Evolutionary conservation across 2,797 vertebrate species (phyloP).

Genomic region (Potorous gilbertii): DNA sequence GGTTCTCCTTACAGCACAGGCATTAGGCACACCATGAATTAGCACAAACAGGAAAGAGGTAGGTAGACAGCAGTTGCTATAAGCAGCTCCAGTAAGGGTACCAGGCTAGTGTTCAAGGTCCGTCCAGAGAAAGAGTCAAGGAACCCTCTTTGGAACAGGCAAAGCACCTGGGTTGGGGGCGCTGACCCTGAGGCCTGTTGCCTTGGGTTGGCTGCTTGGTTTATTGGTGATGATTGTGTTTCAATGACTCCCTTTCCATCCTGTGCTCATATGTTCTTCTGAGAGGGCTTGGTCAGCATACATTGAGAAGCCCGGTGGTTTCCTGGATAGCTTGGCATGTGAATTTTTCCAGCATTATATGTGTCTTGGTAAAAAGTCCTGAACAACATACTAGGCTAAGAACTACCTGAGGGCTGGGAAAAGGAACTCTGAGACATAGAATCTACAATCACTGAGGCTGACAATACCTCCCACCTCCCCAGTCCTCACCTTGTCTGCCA

Average conservation of each 20-base stretch:
- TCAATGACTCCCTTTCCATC: neutral
- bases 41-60: neutral
- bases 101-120: neutral
- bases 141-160: neutral
- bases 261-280: neutral
- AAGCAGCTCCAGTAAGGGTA: neutral
- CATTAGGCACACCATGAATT: neutral
- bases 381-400: neutral
- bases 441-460: too few species aligned
- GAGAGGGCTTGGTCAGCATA: neutral
- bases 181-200: neutral
- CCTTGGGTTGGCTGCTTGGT: neutral
- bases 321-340: neutral
- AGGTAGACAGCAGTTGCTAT: neutral
- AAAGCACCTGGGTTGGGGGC: neutral
- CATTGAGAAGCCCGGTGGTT: neutral
- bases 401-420: neutral
- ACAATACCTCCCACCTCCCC: too few species aligned
- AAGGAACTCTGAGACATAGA: too few species aligned
- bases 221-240: neutral
- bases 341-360: too few species aligned
- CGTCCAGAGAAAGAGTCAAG: neutral
- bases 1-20: neutral
- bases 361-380: neutral
- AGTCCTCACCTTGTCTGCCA: too few species aligned